Evolutionary conservation across 2,888 invertebrate genomes (phyloP).

Genomic region (Microlaimidae sp.): DNA sequence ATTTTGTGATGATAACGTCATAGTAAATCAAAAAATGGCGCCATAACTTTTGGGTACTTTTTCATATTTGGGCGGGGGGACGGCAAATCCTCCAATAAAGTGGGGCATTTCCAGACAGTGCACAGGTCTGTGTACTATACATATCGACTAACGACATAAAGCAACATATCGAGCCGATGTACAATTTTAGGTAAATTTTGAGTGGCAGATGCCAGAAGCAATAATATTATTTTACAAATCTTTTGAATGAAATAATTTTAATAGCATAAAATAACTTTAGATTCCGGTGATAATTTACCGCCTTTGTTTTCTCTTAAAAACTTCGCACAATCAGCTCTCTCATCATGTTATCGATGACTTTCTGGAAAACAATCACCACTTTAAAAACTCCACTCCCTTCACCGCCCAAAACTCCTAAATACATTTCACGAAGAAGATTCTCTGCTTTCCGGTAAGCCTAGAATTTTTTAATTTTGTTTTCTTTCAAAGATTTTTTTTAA

Average conservation of each 20-base stretch:
- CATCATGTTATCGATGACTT: constrained; percentile 73
- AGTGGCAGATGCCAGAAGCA: background rate
- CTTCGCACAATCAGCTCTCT: constrained; percentile 86
- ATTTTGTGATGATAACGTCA: no score
- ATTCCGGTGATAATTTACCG: constrained; percentile 51
- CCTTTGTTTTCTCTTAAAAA: constrained; percentile 88
- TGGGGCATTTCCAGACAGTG: no score
- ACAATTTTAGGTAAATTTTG: background rate
- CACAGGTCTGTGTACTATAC: no score
- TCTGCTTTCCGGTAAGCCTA: no score
- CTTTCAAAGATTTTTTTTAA: no score
- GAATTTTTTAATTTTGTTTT: no score
- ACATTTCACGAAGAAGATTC: background rate
- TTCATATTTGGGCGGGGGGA: no score
- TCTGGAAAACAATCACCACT: constrained; percentile 63
- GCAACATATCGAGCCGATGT: background rate
- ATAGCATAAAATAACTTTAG: constrained; percentile 44
- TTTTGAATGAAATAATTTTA: background rate
- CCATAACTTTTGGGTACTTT: no score
- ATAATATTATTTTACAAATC: background rate
- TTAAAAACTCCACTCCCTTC: constrained; percentile 50
- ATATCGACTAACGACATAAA: no score
- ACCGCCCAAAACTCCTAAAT: constrained; percentile 43
- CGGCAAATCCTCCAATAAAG: no score
- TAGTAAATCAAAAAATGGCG: no score